phyloP scores from a whole-genome alignment of 2,888 invertebrate species.

The Gastrophysa polygoni region DNA sequence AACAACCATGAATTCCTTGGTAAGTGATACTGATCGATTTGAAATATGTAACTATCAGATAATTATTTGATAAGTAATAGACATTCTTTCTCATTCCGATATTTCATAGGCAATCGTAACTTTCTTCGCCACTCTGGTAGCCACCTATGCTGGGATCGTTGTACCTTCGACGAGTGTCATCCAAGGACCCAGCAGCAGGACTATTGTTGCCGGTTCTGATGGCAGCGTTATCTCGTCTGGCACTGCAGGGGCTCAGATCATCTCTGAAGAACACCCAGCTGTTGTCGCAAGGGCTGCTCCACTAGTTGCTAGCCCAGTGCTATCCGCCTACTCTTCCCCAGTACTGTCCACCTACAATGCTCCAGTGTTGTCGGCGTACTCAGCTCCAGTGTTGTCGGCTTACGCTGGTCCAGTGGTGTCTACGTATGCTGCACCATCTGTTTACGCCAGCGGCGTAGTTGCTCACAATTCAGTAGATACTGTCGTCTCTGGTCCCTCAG shows the following conservation, averaged over 20 bases:
- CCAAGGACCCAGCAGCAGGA: slow-evolving; percentile 47
- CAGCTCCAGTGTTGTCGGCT: slow-evolving; percentile 26
- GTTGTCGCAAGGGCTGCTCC: slow-evolving; percentile 34
- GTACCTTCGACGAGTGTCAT: slow-evolving; percentile 40
- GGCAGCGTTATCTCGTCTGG: slow-evolving; percentile 46
- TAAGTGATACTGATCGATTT: slow-evolving; percentile 35
- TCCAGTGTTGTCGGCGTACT: slow-evolving; percentile 27
- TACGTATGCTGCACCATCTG: slow-evolving; percentile 22
- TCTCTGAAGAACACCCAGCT: slow-evolving; percentile 39
- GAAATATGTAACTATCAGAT: not conserved
- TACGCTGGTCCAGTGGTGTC: slow-evolving; percentile 27
- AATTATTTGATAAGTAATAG: too few relatives aligned
- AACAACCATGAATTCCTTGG: slow-evolving; percentile 45
- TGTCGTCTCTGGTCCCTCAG: slow-evolving; percentile 45
- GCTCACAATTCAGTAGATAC: slow-evolving; percentile 33
- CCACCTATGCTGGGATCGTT: slow-evolving; percentile 39
- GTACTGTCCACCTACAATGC: slow-evolving; percentile 24
- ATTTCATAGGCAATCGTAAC: slow-evolving; percentile 38
- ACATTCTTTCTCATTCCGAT: too few relatives aligned
- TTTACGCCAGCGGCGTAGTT: slow-evolving; percentile 17
- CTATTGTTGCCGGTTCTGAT: slow-evolving; percentile 46
- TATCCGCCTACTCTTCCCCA: slow-evolving; percentile 23
- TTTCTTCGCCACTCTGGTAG: slow-evolving; percentile 44
- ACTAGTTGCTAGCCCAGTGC: slow-evolving; percentile 31
- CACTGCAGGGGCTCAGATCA: slow-evolving; percentile 44